Conservation (phyloP, 2,113 vertebrate genomes). For the Numida meleagris region DNA sequence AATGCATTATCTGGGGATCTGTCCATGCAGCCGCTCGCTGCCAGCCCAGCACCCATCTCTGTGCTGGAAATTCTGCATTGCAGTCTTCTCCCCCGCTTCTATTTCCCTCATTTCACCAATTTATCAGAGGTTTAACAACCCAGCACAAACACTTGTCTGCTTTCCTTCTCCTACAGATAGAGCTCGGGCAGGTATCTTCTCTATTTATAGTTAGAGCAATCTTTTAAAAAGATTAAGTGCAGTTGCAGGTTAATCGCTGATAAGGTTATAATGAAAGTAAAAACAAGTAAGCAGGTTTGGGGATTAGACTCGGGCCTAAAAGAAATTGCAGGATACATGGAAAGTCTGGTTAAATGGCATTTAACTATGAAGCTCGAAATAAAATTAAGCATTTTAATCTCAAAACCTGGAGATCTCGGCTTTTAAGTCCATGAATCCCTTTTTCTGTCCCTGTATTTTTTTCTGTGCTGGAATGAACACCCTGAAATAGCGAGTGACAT, state of each 20-base stretch:
- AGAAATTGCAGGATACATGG: conserved; percentile 13
- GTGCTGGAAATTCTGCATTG: not conserved
- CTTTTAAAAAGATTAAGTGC: conserved; percentile 57
- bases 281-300: conserved; percentile 44
- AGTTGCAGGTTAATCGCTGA: conserved; percentile 55
- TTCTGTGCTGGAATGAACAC: not conserved
- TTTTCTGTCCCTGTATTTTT: not conserved
- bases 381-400: conserved; percentile 1
- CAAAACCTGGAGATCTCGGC: not conserved
- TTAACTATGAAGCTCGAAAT: conserved; percentile 43
- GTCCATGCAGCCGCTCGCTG: not conserved
- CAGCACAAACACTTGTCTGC: not conserved
- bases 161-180: not conserved
- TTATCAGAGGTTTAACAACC: not conserved
- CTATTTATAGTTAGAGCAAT: conserved; percentile 27
- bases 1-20: not conserved
- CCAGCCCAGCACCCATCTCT: not conserved
- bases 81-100: not conserved
- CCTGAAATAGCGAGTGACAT: not conserved
- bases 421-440: not conserved
- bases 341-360: not conserved
- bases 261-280: conserved; percentile 41
- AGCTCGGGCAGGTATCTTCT: not conserved
- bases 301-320: conserved; percentile 4
- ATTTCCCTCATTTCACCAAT: not conserved